Evolutionary conservation across 2,113 vertebrate species (phyloP).

Genomic region (Mormyrus iriodes): DNA sequence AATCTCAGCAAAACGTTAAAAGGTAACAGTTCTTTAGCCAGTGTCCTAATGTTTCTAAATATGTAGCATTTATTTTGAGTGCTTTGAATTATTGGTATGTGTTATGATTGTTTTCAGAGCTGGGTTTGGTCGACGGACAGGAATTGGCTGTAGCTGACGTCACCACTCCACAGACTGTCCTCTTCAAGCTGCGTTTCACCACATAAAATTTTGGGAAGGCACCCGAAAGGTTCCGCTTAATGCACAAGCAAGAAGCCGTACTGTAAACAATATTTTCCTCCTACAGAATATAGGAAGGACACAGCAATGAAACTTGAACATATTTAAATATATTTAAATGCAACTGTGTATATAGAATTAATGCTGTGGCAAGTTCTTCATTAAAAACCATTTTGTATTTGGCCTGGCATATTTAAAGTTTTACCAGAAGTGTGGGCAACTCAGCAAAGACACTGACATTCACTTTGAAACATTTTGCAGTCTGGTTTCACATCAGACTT

Average conservation of each 20-base stretch:
- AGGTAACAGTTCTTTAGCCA: slow-evolving; percentile 54
- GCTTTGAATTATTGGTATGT: background rate
- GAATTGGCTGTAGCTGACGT: slow-evolving; percentile 88
- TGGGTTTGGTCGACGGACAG: slow-evolving; percentile 82
- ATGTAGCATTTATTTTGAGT: slow-evolving; percentile 28
- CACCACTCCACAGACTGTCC: slow-evolving; percentile 88
- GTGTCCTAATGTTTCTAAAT: background rate
- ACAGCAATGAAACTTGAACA: slow-evolving; percentile 11
- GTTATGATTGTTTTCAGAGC: slow-evolving; percentile 58
- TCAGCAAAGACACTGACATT: background rate
- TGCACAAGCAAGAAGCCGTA: background rate
- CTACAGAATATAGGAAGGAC: background rate
- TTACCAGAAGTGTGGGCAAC: background rate
- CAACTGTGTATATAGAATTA: slow-evolving; percentile 15
- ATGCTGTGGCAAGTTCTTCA: slow-evolving; percentile 4
- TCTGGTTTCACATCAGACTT: background rate
- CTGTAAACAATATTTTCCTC: background rate
- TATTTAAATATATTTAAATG: slow-evolving; percentile 23
- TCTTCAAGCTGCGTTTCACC: slow-evolving; percentile 88
- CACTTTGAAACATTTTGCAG: background rate
- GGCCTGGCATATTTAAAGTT: background rate
- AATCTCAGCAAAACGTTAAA: slow-evolving; percentile 88
- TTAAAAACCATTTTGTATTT: slow-evolving; percentile 1
- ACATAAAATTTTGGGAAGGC: slow-evolving; percentile 48
- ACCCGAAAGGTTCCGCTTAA: background rate